Evolutionary conservation across 2,888 invertebrate species (phyloP).

Genomic region (Eutolmus rufibarbis): DNA sequence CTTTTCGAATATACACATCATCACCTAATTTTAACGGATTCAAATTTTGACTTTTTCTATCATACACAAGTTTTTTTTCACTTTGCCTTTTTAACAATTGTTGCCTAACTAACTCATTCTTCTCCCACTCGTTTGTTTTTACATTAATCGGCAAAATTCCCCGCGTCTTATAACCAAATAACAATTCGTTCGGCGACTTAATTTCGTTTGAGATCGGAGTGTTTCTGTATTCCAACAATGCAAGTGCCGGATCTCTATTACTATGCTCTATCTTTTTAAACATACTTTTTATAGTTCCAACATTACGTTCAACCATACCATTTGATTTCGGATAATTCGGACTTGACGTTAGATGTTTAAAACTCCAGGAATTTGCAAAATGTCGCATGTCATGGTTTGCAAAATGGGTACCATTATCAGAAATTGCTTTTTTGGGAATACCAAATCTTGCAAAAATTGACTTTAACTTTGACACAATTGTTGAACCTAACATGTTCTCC

Average conservation of each 20-base stretch:
- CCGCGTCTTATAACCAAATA: no score
- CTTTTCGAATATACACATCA: not conserved
- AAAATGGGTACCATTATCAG: slow-evolving; percentile 9
- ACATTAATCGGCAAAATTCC: no score
- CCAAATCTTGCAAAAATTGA: slow-evolving; percentile 22
- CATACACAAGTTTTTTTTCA: no score
- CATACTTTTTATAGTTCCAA: slow-evolving; percentile 26
- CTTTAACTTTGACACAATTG: slow-evolving; percentile 20
- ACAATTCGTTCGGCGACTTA: no score
- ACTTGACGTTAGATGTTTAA: not conserved
- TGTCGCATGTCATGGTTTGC: not conserved
- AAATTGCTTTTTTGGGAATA: slow-evolving; percentile 6
- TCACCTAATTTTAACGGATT: not conserved
- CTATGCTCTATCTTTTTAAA: not conserved
- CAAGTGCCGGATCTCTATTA: not conserved
- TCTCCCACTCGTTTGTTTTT: no score
- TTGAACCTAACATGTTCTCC: slow-evolving; percentile 2
- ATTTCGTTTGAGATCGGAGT: not conserved
- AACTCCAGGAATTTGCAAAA: not conserved
- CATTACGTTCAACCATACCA: slow-evolving; percentile 19
- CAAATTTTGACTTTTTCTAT: no score
- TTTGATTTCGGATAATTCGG: slow-evolving; percentile 14
- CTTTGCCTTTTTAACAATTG: no score
- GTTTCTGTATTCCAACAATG: not conserved
- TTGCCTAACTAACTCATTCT: no score